A percentile compares a stretch with the other conserved stretches of the same genome.
Conservation (phyloP, 92 coral and sea anemone species). For the Epizoanthus scotinus region DNA sequence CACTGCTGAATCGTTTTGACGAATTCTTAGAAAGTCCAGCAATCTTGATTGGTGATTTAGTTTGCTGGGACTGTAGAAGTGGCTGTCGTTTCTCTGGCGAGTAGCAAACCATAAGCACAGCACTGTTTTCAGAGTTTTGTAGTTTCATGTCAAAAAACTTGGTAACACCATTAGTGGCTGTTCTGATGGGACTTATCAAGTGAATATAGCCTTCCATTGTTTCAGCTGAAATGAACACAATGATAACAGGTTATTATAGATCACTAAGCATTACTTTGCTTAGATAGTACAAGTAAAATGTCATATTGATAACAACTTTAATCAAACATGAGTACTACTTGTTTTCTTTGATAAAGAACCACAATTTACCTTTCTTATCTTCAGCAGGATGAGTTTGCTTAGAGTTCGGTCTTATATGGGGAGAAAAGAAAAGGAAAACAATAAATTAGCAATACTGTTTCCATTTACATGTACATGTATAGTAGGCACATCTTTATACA, state of each 20-base stretch:
- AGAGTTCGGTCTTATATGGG: constrained; percentile 3
- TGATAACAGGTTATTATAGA: too few relatives aligned
- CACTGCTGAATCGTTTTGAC: constrained; percentile 45
- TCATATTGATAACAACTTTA: background rate
- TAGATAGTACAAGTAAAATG: constrained; percentile 14
- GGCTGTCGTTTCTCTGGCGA: constrained; percentile 40
- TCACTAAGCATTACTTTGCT: constrained; percentile 9
- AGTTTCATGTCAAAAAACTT: constrained; percentile 43
- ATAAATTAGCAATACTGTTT: background rate
- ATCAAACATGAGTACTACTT: background rate
- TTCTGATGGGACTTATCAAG: constrained; percentile 20
- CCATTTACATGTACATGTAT: too few relatives aligned
- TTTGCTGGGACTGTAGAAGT: constrained; percentile 38
- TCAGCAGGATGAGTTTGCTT: constrained; percentile 1
- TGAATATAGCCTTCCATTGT: constrained; percentile 51
- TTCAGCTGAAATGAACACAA: constrained; percentile 40
- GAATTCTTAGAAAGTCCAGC: constrained; percentile 35
- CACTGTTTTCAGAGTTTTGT: constrained; percentile 37
- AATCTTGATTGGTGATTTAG: constrained; percentile 42
- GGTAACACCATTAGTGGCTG: constrained; percentile 33
- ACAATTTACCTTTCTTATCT: constrained; percentile 7
- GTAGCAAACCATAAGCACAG: constrained; percentile 42
- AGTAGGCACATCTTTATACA: constrained; percentile 5
- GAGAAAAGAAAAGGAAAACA: background rate
- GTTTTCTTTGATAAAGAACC: constrained; percentile 1